Evolutionary conservation across 2,797 vertebrate genomes (phyloP).

Genomic region (Oreortyx pictus): DNA sequence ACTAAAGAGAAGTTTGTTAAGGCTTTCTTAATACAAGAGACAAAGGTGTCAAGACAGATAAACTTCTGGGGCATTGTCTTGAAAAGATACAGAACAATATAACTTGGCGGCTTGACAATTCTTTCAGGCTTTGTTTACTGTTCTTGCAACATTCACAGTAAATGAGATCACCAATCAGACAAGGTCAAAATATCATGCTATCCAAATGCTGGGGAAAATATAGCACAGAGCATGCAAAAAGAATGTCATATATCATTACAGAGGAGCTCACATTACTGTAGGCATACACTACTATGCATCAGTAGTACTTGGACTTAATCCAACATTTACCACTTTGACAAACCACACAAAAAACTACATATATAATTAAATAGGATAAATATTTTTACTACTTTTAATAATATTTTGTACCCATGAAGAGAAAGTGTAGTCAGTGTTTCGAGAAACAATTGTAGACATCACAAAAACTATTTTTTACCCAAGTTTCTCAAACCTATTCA

Average conservation of each 20-base stretch:
- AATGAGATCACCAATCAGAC: conserved; percentile 49
- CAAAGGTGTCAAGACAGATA: conserved; percentile 57
- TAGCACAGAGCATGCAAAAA: not conserved
- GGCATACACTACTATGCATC: not conserved
- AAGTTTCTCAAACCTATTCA: not conserved
- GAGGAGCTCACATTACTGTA: conserved; percentile 41
- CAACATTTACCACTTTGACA: not conserved
- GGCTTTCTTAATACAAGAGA: conserved; percentile 38
- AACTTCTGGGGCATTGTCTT: conserved; percentile 33
- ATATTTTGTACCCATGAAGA: not conserved
- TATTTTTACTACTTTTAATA: not conserved
- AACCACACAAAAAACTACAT: not conserved
- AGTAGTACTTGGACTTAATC: not conserved
- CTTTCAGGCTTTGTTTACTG: conserved; percentile 41
- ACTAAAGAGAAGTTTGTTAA: conserved; percentile 35
- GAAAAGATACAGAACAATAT: not conserved
- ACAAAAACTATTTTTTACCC: not conserved
- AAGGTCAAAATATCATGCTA: conserved; percentile 46
- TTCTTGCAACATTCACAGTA: conserved; percentile 10
- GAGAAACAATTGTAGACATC: not conserved
- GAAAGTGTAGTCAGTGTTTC: not conserved
- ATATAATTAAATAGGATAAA: not conserved
- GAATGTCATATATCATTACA: conserved; percentile 16
- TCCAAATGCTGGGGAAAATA: conserved; percentile 34
- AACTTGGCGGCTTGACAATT: conserved; percentile 47